Base-by-base conservation (phyloP, 2,113 vertebrate species). In the Thamnophis sirtalis region DNA sequence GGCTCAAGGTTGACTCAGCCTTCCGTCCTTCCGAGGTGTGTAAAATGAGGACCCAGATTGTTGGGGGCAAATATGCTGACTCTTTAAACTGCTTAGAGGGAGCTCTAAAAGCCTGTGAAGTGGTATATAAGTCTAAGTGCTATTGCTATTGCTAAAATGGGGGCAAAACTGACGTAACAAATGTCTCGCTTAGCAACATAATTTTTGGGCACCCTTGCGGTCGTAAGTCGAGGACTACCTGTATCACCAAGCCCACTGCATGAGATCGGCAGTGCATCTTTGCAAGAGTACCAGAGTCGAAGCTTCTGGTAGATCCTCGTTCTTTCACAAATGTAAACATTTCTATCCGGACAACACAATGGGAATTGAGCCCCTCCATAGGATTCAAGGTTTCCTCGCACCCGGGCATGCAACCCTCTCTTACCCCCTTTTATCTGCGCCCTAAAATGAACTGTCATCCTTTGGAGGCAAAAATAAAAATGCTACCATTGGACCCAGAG, bases 401-500 rank as follows among this genome's bases (percentile, higher is more conserved):
- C 89, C 3, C 60, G 53, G 26, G 63, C 33, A 38, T 56, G 53
- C 87, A 9, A 24, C 85, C 50, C 84, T 94, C 95, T 92, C 94
- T 43, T 92, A 93, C 93, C 93, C 91, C 96, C 94, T 94, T 96
- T 95, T 43, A 94, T 93, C 93, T 91, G 96, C 96, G 97, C 96
- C 97, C 96, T 93, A 95, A 80, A 93, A 87, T 87, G 93, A 96
- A 97, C 95, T 95, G 97, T 96, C 97, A 97, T 96, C 73, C 85
- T 91, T 93, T 91, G 91, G 91, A 95, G 92, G 94, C 73, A 95
- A 96, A 60, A 96, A 95, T 43, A 96, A 96, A 87, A 96, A 97
- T 97, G 97, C 97, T 98, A 98, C 97, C 97, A 95, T 97, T 97
- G 96, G 97, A 97, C 97, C 96, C 3, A 97, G 96, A 97, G 97